Evolutionary conservation across 1,140 invertebrate species (phyloP).

Genomic region (Listronotus bonariensis): DNA sequence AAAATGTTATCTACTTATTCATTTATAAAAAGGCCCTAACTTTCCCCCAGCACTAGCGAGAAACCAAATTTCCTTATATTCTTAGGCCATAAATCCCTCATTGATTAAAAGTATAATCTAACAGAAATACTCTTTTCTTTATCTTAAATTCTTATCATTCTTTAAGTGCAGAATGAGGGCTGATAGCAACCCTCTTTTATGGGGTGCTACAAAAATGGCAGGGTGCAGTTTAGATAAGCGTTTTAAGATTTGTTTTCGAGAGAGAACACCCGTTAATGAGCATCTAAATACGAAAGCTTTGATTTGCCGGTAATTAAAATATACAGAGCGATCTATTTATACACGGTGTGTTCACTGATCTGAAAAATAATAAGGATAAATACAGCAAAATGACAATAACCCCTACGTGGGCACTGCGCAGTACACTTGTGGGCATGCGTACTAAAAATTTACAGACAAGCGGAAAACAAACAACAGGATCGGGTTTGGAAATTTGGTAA

Average conservation of each 20-base stretch:
- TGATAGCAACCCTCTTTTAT: slow-evolving; percentile 11
- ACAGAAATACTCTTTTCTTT: slow-evolving; percentile 22
- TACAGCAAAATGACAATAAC: too few relatives aligned
- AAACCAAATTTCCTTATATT: slow-evolving; percentile 18
- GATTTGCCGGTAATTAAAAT: not conserved
- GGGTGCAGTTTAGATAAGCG: slow-evolving; percentile 13
- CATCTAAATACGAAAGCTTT: slow-evolving; percentile 3
- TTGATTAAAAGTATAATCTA: slow-evolving; percentile 31
- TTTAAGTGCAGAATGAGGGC: not conserved
- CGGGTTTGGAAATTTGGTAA: too few relatives aligned
- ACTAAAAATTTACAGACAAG: too few relatives aligned
- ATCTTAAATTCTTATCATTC: slow-evolving; percentile 9
- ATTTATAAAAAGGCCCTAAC: not conserved
- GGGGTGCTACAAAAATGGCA: slow-evolving; percentile 11
- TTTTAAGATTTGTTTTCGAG: slow-evolving; percentile 14
- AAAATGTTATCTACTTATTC: too few relatives aligned
- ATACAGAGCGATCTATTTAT: too few relatives aligned
- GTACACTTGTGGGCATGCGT: too few relatives aligned
- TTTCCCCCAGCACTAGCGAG: not conserved
- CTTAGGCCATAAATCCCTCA: slow-evolving; percentile 21
- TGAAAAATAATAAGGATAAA: too few relatives aligned
- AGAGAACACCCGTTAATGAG: not conserved
- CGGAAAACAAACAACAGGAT: too few relatives aligned
- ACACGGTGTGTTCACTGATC: too few relatives aligned
- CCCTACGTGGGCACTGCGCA: too few relatives aligned